These are phyloP conservation scores for Mobula hypostoma DNA, from an alignment of 2,113 vertebrate genomes.

Conservation along the genomic window DNA sequence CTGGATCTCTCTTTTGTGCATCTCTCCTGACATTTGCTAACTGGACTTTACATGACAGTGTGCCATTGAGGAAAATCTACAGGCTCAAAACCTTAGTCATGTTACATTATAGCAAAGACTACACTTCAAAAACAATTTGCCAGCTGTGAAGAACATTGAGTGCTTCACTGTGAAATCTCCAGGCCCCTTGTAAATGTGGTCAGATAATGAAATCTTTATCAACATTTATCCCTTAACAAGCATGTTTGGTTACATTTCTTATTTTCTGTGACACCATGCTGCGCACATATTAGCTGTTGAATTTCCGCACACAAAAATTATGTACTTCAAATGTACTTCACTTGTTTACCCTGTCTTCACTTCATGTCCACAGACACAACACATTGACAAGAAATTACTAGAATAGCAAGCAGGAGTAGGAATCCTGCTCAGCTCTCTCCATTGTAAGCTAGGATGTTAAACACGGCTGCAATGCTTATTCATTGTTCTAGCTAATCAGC, in stretches of 20 bases:
- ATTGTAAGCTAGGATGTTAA: background rate
- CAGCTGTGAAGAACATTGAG: no score
- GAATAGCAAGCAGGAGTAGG: background rate
- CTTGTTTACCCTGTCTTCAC: background rate
- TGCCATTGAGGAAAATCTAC: no score
- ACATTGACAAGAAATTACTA: constrained; percentile 7
- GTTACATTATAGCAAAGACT: no score
- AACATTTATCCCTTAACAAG: background rate
- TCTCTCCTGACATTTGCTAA: background rate
- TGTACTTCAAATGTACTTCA: background rate
- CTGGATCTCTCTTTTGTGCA: background rate
- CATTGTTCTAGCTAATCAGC: background rate
- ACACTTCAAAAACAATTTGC: no score
- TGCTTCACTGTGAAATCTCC: background rate
- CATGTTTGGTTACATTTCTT: background rate
- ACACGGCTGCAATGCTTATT: background rate
- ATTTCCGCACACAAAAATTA: background rate
- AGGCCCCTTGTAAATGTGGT: background rate
- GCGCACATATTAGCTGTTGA: background rate
- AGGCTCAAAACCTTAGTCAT: no score
- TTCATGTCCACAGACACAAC: background rate
- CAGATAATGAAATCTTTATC: background rate
- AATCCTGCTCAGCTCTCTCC: background rate
- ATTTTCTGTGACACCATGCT: background rate
- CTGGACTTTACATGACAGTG: no score